Evolutionary conservation across 2,888 invertebrate species (phyloP), one percentile per base, ranked within the genome.

Genomic region (Acrobasis consociella): DNA sequence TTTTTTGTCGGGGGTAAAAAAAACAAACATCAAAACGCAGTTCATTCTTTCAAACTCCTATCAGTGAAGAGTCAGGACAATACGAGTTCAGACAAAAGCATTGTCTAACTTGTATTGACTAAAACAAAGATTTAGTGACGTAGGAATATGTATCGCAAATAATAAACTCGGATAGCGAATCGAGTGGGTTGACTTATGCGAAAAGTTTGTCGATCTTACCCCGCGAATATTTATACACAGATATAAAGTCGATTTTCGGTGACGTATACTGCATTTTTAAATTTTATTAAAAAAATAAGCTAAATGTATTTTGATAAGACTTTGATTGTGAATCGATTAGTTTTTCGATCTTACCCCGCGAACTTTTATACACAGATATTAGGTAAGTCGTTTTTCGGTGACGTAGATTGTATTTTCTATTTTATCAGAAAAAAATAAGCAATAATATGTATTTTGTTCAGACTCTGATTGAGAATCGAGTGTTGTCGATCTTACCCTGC

Each of bases 171-270:
- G 77, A 79, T 81, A 87, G 82, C 85, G 87, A 89, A 91, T 91
- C 90, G 89, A 89, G 87, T 89, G 87, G 84, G 81, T 79, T 91
- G 90, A 91, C 81, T 90, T 90, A 91, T 91, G 89, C 83, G 85
- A 73, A 91, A 91, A 91, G 85, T 91, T 91, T 81, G 75, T 69
- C 89, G 80, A 84, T 82, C 80, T 78, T 73, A 72, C 76, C 75
- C 58, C 75, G 77, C 76, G 75, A 77, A 79, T 78, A 72, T 75
- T 81, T 77, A 74, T 73, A 65, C 59, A 73, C 77, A 64, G 38
- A 62, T 58, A 31, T 31, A 31, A 31, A 31, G 31, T 7, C 8
- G 31, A 5, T 31, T 5, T 31, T 31, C 2, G 31, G 31, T 31
- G 22, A 3, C 5, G 31, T 5, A 7, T 0, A 7, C 0, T 31